These are phyloP conservation scores for Periophthalmus modestus DNA, from an alignment of 2,113 vertebrate genomes.

Conservation along the genomic window DNA sequence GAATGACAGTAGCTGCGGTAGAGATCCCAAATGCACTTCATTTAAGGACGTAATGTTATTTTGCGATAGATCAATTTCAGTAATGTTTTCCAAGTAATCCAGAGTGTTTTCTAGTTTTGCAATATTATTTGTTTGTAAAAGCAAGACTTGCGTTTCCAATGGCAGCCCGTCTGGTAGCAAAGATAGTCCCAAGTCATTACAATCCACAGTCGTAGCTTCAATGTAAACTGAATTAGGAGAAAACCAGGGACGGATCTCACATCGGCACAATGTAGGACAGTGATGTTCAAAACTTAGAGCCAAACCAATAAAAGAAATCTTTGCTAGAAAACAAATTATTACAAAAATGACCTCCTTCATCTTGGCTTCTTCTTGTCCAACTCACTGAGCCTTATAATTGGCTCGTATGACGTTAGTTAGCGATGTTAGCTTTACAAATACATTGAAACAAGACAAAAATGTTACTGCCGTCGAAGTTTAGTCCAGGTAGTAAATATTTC, in stretches of 20 bases:
- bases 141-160: constrained; percentile 85
- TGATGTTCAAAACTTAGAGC: constrained; percentile 78
- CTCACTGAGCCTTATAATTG: constrained; percentile 63
- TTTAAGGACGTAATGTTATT: constrained; percentile 89
- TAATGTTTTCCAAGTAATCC: constrained; percentile 87
- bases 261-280: constrained; percentile 84
- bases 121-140: constrained; percentile 93
- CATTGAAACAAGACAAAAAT: constrained; percentile 51
- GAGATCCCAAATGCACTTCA: constrained; percentile 81
- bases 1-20: constrained; percentile 85
- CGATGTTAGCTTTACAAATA: constrained; percentile 72
- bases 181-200: constrained; percentile 89
- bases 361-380: constrained; percentile 72
- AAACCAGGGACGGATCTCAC: constrained; percentile 94
- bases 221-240: constrained; percentile 88
- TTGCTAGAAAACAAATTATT: constrained; percentile 76
- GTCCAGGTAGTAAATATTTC: not conserved
- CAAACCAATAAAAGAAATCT: constrained; percentile 79
- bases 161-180: constrained; percentile 82
- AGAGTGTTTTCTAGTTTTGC: constrained; percentile 80
- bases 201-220: constrained; percentile 91
- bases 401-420: constrained; percentile 70
- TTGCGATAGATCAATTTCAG: constrained; percentile 92
- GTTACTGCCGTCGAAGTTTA: too few relatives aligned
- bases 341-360: constrained; percentile 87